phyloP scores from a whole-genome alignment of 2,113 vertebrate species.

The Ivindomyrus marchei region DNA sequence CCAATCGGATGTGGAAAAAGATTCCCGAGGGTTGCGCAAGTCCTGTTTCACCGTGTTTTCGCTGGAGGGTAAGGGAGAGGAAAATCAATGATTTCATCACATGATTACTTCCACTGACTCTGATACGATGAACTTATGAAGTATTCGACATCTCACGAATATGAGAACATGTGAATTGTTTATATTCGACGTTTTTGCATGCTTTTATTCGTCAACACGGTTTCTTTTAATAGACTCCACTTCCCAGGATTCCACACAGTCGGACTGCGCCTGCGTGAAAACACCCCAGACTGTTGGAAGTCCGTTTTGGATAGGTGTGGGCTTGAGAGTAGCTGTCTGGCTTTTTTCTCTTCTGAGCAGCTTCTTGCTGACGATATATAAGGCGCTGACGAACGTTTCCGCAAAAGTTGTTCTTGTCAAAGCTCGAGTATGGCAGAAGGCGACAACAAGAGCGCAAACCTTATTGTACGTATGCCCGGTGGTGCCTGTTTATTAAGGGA shows the following conservation, averaged over 20 bases:
- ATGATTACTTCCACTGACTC: neutral
- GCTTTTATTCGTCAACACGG: neutral
- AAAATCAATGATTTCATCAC: neutral
- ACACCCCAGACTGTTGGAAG: neutral
- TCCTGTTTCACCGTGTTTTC: neutral
- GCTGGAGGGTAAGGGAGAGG: neutral
- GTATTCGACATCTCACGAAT: neutral
- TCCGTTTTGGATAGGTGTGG: neutral
- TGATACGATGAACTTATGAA: neutral
- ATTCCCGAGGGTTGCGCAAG: neutral
- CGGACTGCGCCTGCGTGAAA: neutral
- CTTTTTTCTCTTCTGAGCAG: neutral
- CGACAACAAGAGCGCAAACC: constrained; percentile 63
- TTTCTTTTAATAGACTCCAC: neutral
- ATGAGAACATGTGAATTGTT: neutral
- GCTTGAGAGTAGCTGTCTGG: neutral
- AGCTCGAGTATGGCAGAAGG: constrained; percentile 53
- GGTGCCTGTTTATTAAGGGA: neutral
- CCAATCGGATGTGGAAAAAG: neutral
- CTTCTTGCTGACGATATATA: constrained; percentile 7
- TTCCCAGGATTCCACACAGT: neutral
- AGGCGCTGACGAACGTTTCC: constrained; percentile 2
- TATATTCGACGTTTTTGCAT: neutral
- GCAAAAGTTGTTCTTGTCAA: neutral
- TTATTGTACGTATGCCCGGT: constrained; percentile 49